Evolutionary conservation across 2,888 invertebrate genomes (phyloP).

Genomic region (Pachycephus smyrnensis): DNA sequence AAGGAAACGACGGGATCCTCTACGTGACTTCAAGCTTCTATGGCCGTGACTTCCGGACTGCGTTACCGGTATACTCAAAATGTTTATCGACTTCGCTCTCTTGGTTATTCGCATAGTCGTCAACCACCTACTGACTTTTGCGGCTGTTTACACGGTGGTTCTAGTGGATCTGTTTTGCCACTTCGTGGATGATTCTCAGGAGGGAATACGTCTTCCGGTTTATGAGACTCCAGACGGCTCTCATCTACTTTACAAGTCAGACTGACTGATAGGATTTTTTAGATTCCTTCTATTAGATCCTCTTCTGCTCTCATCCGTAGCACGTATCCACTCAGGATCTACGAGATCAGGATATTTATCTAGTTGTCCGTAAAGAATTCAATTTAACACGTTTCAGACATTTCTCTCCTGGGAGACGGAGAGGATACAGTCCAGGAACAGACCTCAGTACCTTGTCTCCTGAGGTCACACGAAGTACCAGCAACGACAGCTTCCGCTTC

Average conservation of each 20-base stretch:
- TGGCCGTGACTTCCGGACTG: not conserved
- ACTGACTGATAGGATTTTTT: not conserved
- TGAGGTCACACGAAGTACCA: constrained; percentile 51
- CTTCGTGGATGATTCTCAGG: not conserved
- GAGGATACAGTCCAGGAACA: constrained; percentile 59
- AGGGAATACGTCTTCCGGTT: not conserved
- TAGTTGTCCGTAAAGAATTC: not conserved
- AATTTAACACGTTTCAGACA: constrained; percentile 45
- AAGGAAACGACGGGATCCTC: not conserved
- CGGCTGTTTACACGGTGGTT: not conserved
- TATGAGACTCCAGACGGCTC: not conserved
- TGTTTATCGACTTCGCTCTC: not conserved
- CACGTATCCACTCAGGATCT: not conserved
- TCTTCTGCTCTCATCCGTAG: not conserved
- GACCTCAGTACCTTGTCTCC: constrained; percentile 52
- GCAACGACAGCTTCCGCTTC: constrained; percentile 55
- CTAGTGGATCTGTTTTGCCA: not conserved
- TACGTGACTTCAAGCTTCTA: not conserved
- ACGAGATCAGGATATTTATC: not conserved
- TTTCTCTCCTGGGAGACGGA: constrained; percentile 58
- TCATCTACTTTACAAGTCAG: not conserved
- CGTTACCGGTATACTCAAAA: not conserved
- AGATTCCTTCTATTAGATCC: not conserved
- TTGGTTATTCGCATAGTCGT: not conserved
- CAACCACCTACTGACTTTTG: not conserved